phyloP scores from a whole-genome alignment of 1,140 invertebrate genomes.

The Ptiloglossa arizonensis region DNA sequence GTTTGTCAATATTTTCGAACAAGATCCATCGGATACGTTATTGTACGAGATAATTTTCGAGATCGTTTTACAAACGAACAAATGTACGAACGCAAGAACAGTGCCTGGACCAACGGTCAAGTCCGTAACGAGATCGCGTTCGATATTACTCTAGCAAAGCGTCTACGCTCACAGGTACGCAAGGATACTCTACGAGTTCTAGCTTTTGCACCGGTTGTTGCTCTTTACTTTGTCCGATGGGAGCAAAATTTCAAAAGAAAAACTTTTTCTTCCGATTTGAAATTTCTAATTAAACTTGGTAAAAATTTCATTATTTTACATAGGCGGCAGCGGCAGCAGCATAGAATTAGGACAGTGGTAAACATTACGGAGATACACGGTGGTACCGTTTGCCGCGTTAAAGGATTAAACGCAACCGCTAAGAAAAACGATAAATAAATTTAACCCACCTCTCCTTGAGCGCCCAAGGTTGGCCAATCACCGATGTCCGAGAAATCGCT shows the following conservation, averaged over 20 bases:
- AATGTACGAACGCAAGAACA: background rate
- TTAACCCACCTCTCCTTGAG: conserved; percentile 79
- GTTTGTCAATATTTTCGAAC: background rate
- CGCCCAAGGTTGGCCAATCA: conserved; percentile 90
- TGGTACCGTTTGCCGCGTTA: no score
- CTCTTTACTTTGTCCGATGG: no score
- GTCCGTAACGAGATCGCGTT: conserved; percentile 13
- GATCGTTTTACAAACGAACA: background rate
- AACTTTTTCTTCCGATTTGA: no score
- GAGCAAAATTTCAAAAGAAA: no score
- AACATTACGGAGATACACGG: no score
- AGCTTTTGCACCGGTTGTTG: conserved; percentile 70
- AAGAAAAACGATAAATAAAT: conserved; percentile 23
- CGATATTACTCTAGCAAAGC: conserved; percentile 70
- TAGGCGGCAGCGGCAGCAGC: no score
- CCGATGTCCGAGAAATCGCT: conserved; percentile 88
- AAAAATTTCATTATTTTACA: no score
- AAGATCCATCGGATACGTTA: background rate
- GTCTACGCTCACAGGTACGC: conserved; percentile 70
- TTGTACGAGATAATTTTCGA: background rate
- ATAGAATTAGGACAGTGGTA: no score
- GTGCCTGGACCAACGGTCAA: background rate
- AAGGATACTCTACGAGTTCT: conserved; percentile 65
- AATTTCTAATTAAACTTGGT: no score
- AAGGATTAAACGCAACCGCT: background rate